Percentiles rank a stretch among this genome's conserved stretches.
phyloP scores from a whole-genome alignment of 2,888 invertebrate genomes.

The Lithophane semibrunnea region DNA sequence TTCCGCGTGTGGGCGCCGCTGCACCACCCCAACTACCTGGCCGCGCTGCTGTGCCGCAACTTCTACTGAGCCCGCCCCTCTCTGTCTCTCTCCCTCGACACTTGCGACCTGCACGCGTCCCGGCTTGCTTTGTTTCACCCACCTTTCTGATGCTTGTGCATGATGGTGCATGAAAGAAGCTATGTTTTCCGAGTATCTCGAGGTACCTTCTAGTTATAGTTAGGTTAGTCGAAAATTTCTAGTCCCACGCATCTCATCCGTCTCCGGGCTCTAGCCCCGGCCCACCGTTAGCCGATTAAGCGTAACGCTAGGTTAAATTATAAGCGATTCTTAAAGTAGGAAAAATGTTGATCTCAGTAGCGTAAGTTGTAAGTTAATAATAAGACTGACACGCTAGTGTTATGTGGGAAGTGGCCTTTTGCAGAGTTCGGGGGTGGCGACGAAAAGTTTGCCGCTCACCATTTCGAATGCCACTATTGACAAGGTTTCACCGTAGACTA shows the following conservation, averaged over 20 bases:
- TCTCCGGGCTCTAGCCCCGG: conserved; percentile 48
- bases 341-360: conserved; percentile 73
- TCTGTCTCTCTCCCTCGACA: background rate
- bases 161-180: conserved; percentile 41
- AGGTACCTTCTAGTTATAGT: conserved; percentile 41
- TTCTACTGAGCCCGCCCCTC: conserved; percentile 76
- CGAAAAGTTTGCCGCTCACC: conserved; percentile 51
- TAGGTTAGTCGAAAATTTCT: conserved; percentile 54
- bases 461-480: conserved; percentile 42
- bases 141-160: conserved; percentile 41
- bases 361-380: conserved; percentile 69
- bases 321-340: conserved; percentile 68
- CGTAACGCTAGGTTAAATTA: conserved; percentile 69
- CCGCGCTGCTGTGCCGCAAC: conserved; percentile 87
- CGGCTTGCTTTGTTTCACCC: conserved; percentile 44
- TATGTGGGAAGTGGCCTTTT: conserved; percentile 68
- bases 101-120: conserved; percentile 24
- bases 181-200: conserved; percentile 31
- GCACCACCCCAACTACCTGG: conserved; percentile 87
- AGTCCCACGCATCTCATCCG: conserved; percentile 44
- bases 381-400: conserved; percentile 81
- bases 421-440: conserved; percentile 65
- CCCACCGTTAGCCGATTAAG: conserved; percentile 71
- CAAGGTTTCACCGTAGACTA: conserved; percentile 29
- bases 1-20: conserved; percentile 77